Percentiles rank a stretch among this genome's conserved stretches.
Conservation (phyloP, 2,888 invertebrate species). For the Apocheima hispidaria region DNA sequence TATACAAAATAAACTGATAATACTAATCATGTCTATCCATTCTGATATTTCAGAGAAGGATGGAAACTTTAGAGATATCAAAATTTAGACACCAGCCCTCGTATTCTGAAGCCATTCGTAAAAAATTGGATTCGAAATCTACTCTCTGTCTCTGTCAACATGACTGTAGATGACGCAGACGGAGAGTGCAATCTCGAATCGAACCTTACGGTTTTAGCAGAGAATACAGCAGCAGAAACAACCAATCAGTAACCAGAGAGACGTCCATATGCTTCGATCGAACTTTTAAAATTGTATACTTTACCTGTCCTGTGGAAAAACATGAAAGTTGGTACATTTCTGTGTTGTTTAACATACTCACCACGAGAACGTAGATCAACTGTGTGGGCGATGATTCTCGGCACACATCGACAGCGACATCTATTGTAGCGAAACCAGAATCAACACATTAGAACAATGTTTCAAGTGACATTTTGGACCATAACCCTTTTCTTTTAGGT, state of each 20-base stretch:
- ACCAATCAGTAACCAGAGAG: background rate
- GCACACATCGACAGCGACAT: conserved; percentile 63
- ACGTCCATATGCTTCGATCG: background rate
- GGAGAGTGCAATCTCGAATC: too few relatives aligned
- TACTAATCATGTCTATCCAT: background rate
- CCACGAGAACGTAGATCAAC: conserved; percentile 53
- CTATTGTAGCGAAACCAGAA: conserved; percentile 81
- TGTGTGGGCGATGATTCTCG: conserved; percentile 57
- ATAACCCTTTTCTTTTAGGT: conserved; percentile 19
- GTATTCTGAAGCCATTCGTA: too few relatives aligned
- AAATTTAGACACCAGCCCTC: too few relatives aligned
- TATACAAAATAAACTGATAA: background rate
- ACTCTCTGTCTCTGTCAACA: too few relatives aligned
- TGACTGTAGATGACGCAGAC: too few relatives aligned
- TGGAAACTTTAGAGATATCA: background rate
- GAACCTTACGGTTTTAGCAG: too few relatives aligned
- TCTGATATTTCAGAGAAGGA: background rate
- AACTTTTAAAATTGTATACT: conserved; percentile 15
- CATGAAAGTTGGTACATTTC: background rate
- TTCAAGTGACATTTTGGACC: conserved; percentile 37
- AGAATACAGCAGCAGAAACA: too few relatives aligned
- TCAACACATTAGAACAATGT: conserved; percentile 75
- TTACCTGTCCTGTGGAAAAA: conserved; percentile 50
- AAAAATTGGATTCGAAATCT: too few relatives aligned
- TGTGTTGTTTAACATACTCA: conserved; percentile 62